Evolutionary conservation across 2,113 vertebrate genomes (phyloP), one percentile per base, ranked within the genome.

Genomic region (Etheostoma cragini): DNA sequence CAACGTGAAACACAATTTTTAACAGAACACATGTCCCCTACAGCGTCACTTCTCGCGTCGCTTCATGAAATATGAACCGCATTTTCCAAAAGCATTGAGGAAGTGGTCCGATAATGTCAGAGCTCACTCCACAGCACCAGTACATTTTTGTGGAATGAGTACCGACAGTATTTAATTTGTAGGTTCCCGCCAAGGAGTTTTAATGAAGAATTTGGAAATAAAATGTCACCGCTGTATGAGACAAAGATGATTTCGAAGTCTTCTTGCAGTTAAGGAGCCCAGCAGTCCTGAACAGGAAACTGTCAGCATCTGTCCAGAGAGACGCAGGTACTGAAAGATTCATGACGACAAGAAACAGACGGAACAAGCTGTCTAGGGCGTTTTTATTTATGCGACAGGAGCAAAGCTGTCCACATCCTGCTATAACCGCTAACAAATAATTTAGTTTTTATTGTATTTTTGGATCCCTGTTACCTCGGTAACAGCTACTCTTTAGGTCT

Each of bases 291-390:
- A 58, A n/a, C 61, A 35, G 42, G 52, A 16, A 53, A 11, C 38
- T 11, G 17, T 30, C 38, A 5, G 33, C 11, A 21, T 64, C 65
- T 30, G 58, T 33, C 24, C 21, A 15, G 13, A 50, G 71, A 73
- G 56, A 54, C 6, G 65, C 75, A 84, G 88, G 78, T 82, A 85
- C 52, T 80, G 76, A 82, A 83, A 86, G 57, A 82, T 81, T 77
- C 2, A 84, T 76, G 54, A 8, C 22, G 26, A 61, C 22, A 0
- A 21, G 33, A n/a, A 71, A 21, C 63, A 14, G 67, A 49, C 66
- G 2, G 65, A 49, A 35, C 14, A 7, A 33, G 75, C 64, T 46
- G 60, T 26, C 17, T 50, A 8, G 50, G 24, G 24, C 19, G 1
- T 38, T 58, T 58, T 30, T n/a, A 53, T 35, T 85, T 6, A 24